Percentiles rank a stretch among this genome's conserved stretches.
Conservation (phyloP, 2,797 vertebrate species). For the Anas capensis region DNA sequence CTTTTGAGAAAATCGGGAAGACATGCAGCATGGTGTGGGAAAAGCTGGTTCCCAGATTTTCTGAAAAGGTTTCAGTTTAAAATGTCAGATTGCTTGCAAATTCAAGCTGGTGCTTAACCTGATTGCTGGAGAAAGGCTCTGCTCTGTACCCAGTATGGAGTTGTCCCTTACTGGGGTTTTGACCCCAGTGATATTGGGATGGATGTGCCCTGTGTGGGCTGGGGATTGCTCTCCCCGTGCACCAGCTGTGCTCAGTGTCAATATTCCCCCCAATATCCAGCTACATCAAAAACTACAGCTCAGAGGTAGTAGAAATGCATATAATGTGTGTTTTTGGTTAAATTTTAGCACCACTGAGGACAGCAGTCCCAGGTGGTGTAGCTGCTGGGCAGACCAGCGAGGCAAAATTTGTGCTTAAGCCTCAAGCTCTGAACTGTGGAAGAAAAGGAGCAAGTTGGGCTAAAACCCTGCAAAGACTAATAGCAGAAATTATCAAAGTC, state of each 20-base stretch:
- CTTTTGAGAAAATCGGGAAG: background rate
- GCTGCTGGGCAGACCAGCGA: background rate
- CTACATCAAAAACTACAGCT: background rate
- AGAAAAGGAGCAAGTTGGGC: background rate
- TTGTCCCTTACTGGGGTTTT: background rate
- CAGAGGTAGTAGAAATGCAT: too few species aligned
- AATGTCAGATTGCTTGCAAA: rapidly evolving
- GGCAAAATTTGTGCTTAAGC: background rate
- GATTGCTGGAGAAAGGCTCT: background rate
- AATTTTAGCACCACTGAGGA: background rate
- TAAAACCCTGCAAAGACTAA: background rate
- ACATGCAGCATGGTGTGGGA: background rate
- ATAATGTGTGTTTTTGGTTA: rapidly evolving
- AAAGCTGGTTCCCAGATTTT: background rate
- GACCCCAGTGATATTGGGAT: background rate
- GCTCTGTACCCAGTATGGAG: rapidly evolving
- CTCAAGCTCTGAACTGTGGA: background rate
- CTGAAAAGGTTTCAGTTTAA: background rate
- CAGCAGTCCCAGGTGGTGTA: rapidly evolving
- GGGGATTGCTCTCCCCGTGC: background rate
- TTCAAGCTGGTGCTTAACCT: background rate
- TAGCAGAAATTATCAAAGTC: background rate
- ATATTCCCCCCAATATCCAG: background rate
- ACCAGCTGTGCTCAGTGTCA: too few species aligned
- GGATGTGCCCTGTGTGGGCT: rapidly evolving